These are phyloP conservation scores for Chiroxiphia lanceolata DNA, from an alignment of 2,797 vertebrate genomes.

Conservation along the genomic window DNA sequence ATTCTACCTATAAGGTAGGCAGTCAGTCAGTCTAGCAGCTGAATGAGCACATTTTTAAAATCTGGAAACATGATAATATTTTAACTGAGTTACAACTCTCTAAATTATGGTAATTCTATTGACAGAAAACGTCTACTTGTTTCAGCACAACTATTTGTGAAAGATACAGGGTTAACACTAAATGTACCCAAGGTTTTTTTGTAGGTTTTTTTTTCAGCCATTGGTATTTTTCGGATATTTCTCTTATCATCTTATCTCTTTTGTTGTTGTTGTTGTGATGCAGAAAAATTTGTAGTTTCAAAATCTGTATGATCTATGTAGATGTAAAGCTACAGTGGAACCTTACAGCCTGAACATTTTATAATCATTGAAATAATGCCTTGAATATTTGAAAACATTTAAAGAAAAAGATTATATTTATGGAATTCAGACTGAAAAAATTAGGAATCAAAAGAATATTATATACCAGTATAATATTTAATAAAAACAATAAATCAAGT, in stretches of 20 bases:
- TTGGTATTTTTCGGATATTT: not conserved
- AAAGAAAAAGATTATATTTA: not conserved
- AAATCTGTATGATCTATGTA: not conserved
- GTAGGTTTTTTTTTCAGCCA: not conserved
- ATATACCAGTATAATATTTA: not conserved
- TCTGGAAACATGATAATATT: not conserved
- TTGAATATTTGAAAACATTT: not conserved
- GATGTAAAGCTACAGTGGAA: not conserved
- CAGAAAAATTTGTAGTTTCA: not conserved
- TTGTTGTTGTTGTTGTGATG: not conserved
- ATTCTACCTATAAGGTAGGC: not conserved
- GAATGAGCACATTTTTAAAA: not conserved
- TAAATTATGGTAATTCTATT: not conserved
- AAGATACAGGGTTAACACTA: not conserved
- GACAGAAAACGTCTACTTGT: not conserved
- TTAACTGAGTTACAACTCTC: not conserved
- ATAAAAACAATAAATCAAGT: not conserved
- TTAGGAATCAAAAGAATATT: not conserved
- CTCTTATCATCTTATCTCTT: not conserved
- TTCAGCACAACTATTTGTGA: not conserved
- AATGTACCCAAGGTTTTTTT: accelerated
- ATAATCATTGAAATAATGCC: not conserved
- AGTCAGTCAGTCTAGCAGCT: not conserved
- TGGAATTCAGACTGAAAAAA: not conserved
- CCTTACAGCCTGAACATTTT: not conserved